phyloP scores from a whole-genome alignment of 1,140 invertebrate genomes.

The Ganaspis sp. region DNA sequence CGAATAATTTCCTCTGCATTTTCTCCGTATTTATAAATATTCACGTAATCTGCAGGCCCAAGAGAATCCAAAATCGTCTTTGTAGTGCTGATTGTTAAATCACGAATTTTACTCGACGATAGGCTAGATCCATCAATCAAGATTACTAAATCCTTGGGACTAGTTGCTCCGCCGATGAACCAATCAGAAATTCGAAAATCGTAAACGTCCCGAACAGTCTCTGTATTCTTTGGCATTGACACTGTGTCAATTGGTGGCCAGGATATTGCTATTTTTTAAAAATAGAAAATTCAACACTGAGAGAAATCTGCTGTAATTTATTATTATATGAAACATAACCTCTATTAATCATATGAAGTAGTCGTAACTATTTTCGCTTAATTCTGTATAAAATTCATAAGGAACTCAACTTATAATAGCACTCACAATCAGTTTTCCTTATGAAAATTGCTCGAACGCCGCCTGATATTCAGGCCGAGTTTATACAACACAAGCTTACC shows the following conservation, averaged over 20 bases:
- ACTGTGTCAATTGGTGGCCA: slow-evolving; percentile 82
- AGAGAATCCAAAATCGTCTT: slow-evolving; percentile 94
- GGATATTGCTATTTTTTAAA: slow-evolving; percentile 78
- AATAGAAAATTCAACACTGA: not conserved
- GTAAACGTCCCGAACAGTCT: slow-evolving; percentile 85
- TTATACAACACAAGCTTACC: too few species aligned
- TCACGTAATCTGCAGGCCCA: slow-evolving; percentile 97
- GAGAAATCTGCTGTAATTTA: too few species aligned
- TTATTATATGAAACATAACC: too few species aligned
- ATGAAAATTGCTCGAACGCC: too few species aligned
- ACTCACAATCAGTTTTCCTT: too few species aligned
- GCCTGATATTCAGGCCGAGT: too few species aligned
- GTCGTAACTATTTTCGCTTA: too few species aligned
- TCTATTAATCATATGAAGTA: too few species aligned
- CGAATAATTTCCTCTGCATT: slow-evolving; percentile 85
- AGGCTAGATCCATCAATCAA: slow-evolving; percentile 93
- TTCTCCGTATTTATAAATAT: slow-evolving; percentile 91
- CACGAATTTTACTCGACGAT: slow-evolving; percentile 85
- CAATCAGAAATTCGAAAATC: slow-evolving; percentile 92
- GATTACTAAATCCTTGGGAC: slow-evolving; percentile 96
- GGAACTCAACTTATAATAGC: too few species aligned
- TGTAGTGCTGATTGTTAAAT: slow-evolving; percentile 91
- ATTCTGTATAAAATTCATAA: too few species aligned
- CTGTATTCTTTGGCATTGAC: slow-evolving; percentile 59
- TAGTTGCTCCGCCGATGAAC: slow-evolving; percentile 97